Percentiles rank a stretch among this genome's conserved stretches.
phyloP scores from a whole-genome alignment of 2,113 vertebrate genomes.

The Gracilinanus agilis region DNA sequence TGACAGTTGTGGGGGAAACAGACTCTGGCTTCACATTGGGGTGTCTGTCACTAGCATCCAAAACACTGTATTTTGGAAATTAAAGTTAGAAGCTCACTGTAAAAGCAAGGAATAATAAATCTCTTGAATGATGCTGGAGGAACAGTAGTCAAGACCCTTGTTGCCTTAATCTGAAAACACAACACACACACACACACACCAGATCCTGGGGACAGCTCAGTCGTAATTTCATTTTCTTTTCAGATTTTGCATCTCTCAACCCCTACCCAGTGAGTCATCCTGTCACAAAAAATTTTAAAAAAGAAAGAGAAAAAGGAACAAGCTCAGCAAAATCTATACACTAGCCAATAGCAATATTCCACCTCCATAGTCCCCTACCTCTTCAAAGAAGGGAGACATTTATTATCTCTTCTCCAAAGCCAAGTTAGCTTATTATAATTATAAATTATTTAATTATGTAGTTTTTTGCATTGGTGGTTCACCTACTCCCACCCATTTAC shows the following conservation, averaged over 20 bases:
- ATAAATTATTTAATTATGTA: background rate
- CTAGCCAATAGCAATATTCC: background rate
- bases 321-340: background rate
- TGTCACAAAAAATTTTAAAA: background rate
- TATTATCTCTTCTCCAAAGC: background rate
- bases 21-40: background rate
- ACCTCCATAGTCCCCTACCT: background rate
- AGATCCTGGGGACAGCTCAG: background rate
- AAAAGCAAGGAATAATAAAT: background rate
- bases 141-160: background rate
- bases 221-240: background rate
- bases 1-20: background rate
- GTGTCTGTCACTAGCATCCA: background rate
- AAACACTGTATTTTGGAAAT: background rate
- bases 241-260: background rate
- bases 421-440: background rate
- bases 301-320: background rate
- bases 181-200: background rate
- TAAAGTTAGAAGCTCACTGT: background rate
- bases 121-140: background rate
- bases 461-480: background rate
- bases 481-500: background rate
- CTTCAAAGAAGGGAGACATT: background rate
- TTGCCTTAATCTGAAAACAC: background rate
- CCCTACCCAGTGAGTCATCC: background rate